Percentiles rank a stretch among this genome's conserved stretches.
Conservation (phyloP, 2,113 vertebrate species). For the Dolichotis patagonum region DNA sequence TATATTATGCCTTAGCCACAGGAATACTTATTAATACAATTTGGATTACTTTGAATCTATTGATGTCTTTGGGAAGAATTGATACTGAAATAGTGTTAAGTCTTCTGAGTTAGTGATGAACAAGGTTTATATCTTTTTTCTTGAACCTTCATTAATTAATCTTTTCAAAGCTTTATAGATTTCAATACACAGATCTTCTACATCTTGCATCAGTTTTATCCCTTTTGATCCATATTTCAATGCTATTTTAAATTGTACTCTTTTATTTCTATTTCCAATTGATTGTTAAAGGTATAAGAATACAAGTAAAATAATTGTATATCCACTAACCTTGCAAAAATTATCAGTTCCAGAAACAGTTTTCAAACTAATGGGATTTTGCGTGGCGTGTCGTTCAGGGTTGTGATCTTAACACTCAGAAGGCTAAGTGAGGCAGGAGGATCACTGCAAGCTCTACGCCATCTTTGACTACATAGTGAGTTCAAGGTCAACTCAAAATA, state of each 20-base stretch:
- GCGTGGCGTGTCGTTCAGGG: background rate
- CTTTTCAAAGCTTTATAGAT: background rate
- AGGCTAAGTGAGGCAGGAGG: background rate
- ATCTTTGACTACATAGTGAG: background rate
- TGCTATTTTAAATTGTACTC: background rate
- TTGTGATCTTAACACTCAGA: background rate
- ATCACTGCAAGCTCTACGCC: background rate
- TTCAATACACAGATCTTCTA: too few species aligned
- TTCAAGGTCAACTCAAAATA: background rate
- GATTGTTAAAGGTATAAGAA: background rate
- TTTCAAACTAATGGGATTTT: background rate
- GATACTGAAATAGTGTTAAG: background rate
- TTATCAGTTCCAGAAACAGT: background rate
- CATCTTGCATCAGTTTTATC: background rate
- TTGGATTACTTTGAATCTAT: background rate
- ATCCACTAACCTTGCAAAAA: background rate
- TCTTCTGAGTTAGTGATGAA: background rate
- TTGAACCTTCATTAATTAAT: background rate
- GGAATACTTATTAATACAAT: background rate
- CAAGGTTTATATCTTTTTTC: background rate
- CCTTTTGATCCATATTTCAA: background rate
- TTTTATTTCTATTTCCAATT: background rate
- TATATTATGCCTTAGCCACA: too few species aligned
- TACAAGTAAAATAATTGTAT: background rate
- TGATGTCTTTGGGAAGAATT: background rate